Evolutionary conservation across 2,888 invertebrate species (phyloP).

Genomic region (Poecilobothrus nobilitatus): DNA sequence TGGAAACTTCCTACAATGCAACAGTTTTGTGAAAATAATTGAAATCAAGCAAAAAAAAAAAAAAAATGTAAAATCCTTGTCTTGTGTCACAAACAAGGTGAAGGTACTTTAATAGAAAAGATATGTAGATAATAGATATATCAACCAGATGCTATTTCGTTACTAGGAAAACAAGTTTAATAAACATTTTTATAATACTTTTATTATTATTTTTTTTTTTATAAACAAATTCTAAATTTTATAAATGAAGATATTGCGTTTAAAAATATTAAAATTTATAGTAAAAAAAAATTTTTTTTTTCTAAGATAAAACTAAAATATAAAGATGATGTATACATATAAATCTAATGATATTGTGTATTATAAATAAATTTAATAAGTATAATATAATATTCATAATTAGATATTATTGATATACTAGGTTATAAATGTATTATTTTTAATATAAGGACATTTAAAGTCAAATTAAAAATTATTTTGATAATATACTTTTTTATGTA

Average conservation of each 20-base stretch:
- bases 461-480: neutral
- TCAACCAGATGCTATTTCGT: neutral
- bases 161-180: neutral
- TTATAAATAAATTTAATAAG: too few species aligned
- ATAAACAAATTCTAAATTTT: neutral
- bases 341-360: too few species aligned
- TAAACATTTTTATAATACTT: neutral
- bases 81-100: slow-evolving; percentile 2
- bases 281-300: too few species aligned
- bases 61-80: neutral
- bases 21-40: neutral
- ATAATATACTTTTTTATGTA: too few species aligned
- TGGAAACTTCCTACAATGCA: neutral
- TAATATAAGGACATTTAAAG: slow-evolving; percentile 1
- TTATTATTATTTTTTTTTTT: neutral
- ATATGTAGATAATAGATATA: neutral
- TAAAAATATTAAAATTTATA: too few species aligned
- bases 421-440: neutral
- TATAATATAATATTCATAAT: too few species aligned
- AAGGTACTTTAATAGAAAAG: neutral
- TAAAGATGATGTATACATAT: too few species aligned
- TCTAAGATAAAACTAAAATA: too few species aligned
- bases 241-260: too few species aligned
- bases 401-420: too few species aligned
- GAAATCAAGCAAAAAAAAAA: neutral